phyloP scores from a whole-genome alignment of 2,797 vertebrate genomes.

The Tapirus indicus region DNA sequence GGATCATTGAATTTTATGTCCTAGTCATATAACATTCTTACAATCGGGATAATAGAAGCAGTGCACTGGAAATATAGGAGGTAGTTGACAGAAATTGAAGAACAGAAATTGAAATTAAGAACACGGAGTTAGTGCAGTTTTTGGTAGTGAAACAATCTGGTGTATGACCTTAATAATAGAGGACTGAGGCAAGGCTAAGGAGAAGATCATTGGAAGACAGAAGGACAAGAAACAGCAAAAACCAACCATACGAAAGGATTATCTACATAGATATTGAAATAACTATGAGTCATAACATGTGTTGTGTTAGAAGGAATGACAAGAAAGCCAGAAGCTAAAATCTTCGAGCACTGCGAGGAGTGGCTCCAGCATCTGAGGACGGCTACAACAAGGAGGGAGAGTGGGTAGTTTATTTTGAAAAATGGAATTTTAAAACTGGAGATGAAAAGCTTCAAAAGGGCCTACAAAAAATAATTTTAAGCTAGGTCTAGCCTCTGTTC shows the following conservation, averaged over 20 bases:
- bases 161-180: background rate
- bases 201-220: background rate
- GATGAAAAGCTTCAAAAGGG: background rate
- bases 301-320: background rate
- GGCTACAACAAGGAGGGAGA: background rate
- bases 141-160: background rate
- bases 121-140: background rate
- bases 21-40: background rate
- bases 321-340: background rate
- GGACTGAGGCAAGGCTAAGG: background rate
- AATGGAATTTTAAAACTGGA: background rate
- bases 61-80: background rate
- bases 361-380: background rate
- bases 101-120: slow-evolving; percentile 35
- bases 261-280: background rate
- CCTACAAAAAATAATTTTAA: background rate
- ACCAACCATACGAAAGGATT: background rate
- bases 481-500: background rate
- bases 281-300: background rate
- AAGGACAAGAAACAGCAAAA: background rate
- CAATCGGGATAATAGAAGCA: background rate
- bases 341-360: background rate
- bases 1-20: slow-evolving; percentile 34
- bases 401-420: background rate
- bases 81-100: background rate